A percentile compares a stretch with the other conserved stretches of the same genome.
Conservation (phyloP, 2,797 vertebrate genomes). For the Rhodeus uyekii region DNA sequence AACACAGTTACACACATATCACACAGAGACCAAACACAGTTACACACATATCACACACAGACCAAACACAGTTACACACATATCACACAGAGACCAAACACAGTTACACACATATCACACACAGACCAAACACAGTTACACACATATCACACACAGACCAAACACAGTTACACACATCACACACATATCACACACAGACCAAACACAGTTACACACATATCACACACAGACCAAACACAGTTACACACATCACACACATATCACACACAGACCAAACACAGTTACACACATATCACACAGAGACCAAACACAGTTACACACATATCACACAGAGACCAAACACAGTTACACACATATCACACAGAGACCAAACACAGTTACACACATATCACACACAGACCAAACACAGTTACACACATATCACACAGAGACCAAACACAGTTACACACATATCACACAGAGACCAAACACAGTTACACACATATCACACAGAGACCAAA, state of each 20-base stretch:
- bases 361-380: too few species aligned
- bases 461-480: constrained; percentile 18
- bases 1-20: background rate
- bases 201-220: background rate
- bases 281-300: too few species aligned
- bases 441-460: background rate
- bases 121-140: background rate
- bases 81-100: too few species aligned
- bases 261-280: too few species aligned
- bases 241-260: too few species aligned
- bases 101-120: background rate
- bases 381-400: too few species aligned
- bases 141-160: too few species aligned
- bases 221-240: constrained; percentile 6
- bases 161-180: constrained; percentile 15
- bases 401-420: background rate
- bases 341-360: background rate
- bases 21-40: background rate
- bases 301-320: background rate
- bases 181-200: too few species aligned
- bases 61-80: constrained; percentile 17
- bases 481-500: too few species aligned
- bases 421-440: too few species aligned
- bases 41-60: too few species aligned
- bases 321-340: too few species aligned